Evolutionary conservation across 1,140 invertebrate genomes (phyloP), one percentile per base, ranked within the genome.

Genomic region (Bombus huntii): DNA sequence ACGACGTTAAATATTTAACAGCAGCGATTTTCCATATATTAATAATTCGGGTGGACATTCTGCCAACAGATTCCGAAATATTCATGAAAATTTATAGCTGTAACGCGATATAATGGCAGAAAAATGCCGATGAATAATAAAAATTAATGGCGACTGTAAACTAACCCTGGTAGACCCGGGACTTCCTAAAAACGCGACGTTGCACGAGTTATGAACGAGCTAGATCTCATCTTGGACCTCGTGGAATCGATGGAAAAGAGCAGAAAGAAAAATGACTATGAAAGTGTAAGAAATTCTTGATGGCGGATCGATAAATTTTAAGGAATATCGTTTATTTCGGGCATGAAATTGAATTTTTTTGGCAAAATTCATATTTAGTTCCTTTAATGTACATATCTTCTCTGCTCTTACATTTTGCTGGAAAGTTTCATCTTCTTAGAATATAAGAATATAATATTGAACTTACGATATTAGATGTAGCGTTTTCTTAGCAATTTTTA

Each of bases 71-170:
- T 66, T 76, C 39, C 47, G 39, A 74, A 25, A 81, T 81, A 42
- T 71, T 73, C 73, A 76, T 76, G 59, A 68, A 66, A 76, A 83
- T 83, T 76, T 83, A 76, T 76, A 31, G 34, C 34, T 3, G 12
- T n/a, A 22, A 25, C 62, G 31, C 44, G 73, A 76, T 15, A 15
- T 15, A 31, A 15, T 12, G 18, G 62, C 10, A 39, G 34, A 77
- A 83, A 77, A 77, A 42, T n/a, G 22, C 10, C 62, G 62, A 68
- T 53, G 81, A 83, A 68, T 68, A 83, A 77, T 83, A n/a, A 44
- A 39, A 83, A 83, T 83, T 76, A 83, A 83, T 68, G 73, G 73
- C 34, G 39, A 2, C 53, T 39, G 37, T 47, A 37, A 79, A 68
- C 68, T 62, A 62, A 73, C 22, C 31, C 28, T 8, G 28, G 2